Base-by-base conservation (phyloP, 2,888 invertebrate genomes). In the Oscheius sp. region DNA sequence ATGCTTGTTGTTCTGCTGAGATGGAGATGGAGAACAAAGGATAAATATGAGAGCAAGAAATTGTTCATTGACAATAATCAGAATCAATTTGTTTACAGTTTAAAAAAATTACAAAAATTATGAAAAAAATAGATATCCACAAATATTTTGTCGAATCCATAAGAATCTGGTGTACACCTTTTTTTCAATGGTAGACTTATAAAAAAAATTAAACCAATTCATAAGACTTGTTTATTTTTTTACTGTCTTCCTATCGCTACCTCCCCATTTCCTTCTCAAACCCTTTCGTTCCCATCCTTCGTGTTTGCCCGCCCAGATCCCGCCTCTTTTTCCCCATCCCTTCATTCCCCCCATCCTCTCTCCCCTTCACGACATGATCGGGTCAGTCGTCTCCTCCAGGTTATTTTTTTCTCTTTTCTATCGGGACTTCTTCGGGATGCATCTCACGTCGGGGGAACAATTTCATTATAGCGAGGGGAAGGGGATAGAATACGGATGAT, bases 351-450 rank as follows among this genome's bases (percentile, higher is more conserved):
- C n/a, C 28, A 12, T n/a, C 30, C 30, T 32, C 54, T 54, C 54
- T 9, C 14, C 30, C 17, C 54, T 17, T n/a, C 14, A 8, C 17
- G 17, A 28, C n/a, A 54, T 54, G 54, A 54, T 54, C 33, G 54
- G 54, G 54, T 54, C 33, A 54, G 54, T 47, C 47, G 3, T 17
- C 47, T 20, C n/a, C 47, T 47, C 47, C 47, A 47, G 47, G 47
- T 47, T n/a, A 22, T 22, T 54, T 54, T 20, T 54, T n/a, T 17
- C 20, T 54, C 33, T 54, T 14, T 54, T 54, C 32, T 17, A 14
- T 28, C 20, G 20, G 14, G 12, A 14, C 20, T 6, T 20, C 41
- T 20, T 17, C n/a, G 8, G 45, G 45, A 44, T 6, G 47, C 14
- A 24, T 17, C 20, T 47, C 47, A 22, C 47, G 12, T 6, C 45